Evolutionary conservation across 2,113 vertebrate species (phyloP).

Genomic region (Morone saxatilis): DNA sequence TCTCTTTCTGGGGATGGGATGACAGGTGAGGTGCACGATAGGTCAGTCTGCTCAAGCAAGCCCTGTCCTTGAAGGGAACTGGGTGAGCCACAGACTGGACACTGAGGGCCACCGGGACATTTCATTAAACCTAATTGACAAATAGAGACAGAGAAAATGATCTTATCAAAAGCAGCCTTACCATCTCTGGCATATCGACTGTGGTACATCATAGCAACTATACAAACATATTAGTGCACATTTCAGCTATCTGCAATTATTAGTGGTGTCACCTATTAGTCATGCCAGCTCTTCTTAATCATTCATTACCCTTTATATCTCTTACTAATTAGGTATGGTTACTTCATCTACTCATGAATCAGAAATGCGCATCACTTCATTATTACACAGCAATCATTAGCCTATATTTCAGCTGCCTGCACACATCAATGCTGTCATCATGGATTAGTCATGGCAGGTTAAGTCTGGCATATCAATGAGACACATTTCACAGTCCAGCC

Average conservation of each 20-base stretch:
- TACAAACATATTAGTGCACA: slow-evolving; percentile 44
- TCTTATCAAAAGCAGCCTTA: slow-evolving; percentile 13
- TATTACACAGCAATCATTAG: slow-evolving; percentile 68
- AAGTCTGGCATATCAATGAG: slow-evolving; percentile 73
- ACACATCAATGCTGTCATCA: slow-evolving; percentile 75
- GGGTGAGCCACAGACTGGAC: slow-evolving; percentile 87
- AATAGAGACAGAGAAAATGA: slow-evolving; percentile 34
- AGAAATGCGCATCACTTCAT: slow-evolving; percentile 70
- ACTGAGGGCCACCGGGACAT: slow-evolving; percentile 89
- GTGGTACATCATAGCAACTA: slow-evolving; percentile 28
- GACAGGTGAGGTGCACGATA: slow-evolving; percentile 85
- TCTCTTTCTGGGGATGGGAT: slow-evolving; percentile 83
- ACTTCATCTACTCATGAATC: slow-evolving; percentile 66
- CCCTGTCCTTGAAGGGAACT: slow-evolving; percentile 80
- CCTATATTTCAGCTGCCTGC: slow-evolving; percentile 59
- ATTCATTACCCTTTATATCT: slow-evolving; percentile 67
- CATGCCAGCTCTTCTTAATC: slow-evolving; percentile 48
- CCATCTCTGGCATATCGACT: slow-evolving; percentile 13
- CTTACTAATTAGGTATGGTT: slow-evolving; percentile 64
- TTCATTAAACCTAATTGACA: slow-evolving; percentile 88
- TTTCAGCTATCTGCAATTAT: slow-evolving; percentile 50
- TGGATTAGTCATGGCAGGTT: slow-evolving; percentile 78
- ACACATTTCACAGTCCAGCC: slow-evolving; percentile 61
- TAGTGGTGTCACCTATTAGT: slow-evolving; percentile 59
- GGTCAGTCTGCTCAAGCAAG: slow-evolving; percentile 82